These are phyloP conservation scores for Bruchidius siliquastri DNA, from an alignment of 2,888 invertebrate genomes.

Conservation along the genomic window DNA sequence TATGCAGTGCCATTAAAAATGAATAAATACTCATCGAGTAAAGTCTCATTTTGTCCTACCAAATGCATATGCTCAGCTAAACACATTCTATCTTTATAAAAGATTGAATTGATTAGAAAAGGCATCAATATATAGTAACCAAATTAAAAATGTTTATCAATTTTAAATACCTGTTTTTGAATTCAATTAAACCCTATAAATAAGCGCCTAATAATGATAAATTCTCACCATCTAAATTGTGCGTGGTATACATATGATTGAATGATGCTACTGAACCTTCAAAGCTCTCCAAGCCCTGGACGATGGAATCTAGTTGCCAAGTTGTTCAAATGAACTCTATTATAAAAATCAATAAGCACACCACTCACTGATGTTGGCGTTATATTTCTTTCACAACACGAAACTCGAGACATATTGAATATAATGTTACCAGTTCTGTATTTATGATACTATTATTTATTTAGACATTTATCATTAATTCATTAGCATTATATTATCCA, in stretches of 20 bases:
- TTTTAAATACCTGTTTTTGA: too few species aligned
- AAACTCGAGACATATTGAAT: background rate
- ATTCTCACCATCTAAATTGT: background rate
- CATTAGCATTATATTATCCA: background rate
- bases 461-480: background rate
- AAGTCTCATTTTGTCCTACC: too few species aligned
- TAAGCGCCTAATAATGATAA: too few species aligned
- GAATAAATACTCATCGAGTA: too few species aligned
- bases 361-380: background rate
- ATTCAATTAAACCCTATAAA: too few species aligned
- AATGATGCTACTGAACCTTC: background rate
- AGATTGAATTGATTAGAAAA: too few species aligned
- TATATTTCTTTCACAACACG: background rate
- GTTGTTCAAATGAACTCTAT: background rate
- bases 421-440: background rate
- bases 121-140: too few species aligned
- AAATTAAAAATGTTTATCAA: too few species aligned
- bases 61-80: too few species aligned
- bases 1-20: too few species aligned
- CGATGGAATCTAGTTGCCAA: background rate
- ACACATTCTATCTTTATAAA: too few species aligned
- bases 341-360: background rate
- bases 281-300: background rate
- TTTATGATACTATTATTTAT: background rate
- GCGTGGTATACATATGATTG: background rate